A percentile compares a stretch with the other conserved stretches of the same genome.
These are phyloP conservation scores for Cercocebus atys DNA, from an alignment of 2,113 vertebrate species.

Conservation along the genomic window DNA sequence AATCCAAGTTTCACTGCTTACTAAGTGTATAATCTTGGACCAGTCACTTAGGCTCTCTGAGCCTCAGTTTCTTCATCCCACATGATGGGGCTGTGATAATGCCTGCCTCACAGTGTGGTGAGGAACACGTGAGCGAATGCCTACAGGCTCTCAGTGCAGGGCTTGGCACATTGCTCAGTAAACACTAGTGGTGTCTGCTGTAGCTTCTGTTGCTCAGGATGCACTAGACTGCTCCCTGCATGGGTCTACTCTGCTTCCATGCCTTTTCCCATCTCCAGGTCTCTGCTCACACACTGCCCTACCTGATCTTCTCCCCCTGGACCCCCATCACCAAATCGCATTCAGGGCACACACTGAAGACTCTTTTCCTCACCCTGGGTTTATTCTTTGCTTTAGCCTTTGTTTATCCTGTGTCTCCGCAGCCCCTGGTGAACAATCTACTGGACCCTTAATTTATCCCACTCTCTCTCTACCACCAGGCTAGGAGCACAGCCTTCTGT, in stretches of 20 bases:
- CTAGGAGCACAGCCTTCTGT: background rate
- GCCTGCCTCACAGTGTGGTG: accelerated
- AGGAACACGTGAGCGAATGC: accelerated
- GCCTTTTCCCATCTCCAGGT: accelerated
- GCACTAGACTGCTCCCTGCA: accelerated
- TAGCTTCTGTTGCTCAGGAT: background rate
- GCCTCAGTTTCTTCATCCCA: accelerated
- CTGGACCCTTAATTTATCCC: background rate
- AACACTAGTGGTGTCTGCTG: background rate
- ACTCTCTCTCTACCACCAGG: background rate
- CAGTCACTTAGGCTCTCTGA: background rate
- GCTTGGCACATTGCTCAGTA: accelerated
- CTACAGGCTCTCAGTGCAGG: no score
- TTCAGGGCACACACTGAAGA: background rate
- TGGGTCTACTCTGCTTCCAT: accelerated
- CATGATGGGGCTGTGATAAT: accelerated
- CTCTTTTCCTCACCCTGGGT: background rate
- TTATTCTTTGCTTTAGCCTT: background rate
- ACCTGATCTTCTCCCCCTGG: background rate
- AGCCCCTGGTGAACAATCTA: no score
- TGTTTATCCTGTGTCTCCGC: background rate
- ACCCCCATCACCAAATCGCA: no score
- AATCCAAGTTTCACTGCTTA: background rate
- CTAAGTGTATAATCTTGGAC: background rate
- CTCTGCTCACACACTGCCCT: accelerated